phyloP scores from a whole-genome alignment of 2,888 invertebrate species.

The Carcina quercana region DNA sequence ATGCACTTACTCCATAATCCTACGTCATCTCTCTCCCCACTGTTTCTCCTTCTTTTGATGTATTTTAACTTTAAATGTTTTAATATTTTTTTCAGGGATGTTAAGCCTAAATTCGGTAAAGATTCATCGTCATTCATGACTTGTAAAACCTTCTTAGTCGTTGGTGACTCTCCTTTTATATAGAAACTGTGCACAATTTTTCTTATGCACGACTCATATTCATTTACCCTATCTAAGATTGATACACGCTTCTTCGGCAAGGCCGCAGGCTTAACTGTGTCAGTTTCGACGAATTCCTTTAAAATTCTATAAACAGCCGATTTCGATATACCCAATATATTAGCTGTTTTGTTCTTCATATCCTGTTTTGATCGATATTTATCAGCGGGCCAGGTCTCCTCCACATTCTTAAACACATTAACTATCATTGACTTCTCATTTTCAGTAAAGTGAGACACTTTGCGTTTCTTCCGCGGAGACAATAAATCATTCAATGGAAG shows the following conservation, averaged over 20 bases:
- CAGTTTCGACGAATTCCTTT: neutral
- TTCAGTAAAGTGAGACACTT: neutral
- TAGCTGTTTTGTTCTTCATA: conserved; percentile 1
- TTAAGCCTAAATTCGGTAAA: conserved; percentile 3
- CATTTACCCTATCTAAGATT: neutral
- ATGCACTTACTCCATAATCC: too few relatives aligned
- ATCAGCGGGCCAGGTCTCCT: neutral
- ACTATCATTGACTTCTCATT: neutral
- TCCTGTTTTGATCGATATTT: conserved; percentile 1
- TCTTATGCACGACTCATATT: neutral
- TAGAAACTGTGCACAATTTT: neutral
- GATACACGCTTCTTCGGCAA: neutral
- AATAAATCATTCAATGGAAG: too few relatives aligned
- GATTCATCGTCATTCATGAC: conserved; percentile 2
- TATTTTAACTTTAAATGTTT: conserved; percentile 12
- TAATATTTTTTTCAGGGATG: conserved; percentile 3
- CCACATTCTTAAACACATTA: neutral
- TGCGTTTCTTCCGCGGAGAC: neutral
- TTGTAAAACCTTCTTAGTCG: conserved; percentile 1
- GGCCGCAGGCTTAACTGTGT: neutral
- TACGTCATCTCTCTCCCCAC: too few relatives aligned
- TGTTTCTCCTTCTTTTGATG: too few relatives aligned
- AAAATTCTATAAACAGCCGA: neutral
- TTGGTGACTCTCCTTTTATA: too few relatives aligned
- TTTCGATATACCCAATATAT: conserved; percentile 1